Base-by-base conservation (phyloP, 2,888 invertebrate genomes). In the Loripinus fragilis region DNA sequence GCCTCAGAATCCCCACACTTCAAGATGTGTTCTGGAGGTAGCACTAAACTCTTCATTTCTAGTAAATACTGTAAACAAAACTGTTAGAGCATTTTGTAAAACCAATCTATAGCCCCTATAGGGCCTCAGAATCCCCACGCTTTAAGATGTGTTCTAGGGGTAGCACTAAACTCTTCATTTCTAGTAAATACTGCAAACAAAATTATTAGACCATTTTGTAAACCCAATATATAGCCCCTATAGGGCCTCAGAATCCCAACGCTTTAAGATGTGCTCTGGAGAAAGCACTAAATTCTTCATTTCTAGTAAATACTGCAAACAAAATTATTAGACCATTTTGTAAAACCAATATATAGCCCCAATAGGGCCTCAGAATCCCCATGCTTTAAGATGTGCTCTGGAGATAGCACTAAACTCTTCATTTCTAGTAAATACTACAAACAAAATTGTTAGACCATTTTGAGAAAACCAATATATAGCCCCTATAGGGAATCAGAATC, bases 61-160 rank as follows among this genome's bases (percentile, higher is more conserved):
- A 98, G 94, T 88, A 99, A 95, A 95, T 98, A 98, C 95, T 95
- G 92, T 42, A 92, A 84, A 76, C 52, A 15, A 48, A 48, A 20
- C 5, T n/a, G n/a, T n/a, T n/a, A n/a, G n/a, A n/a, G n/a, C n/a
- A n/a, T n/a, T n/a, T n/a, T 42, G 8, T 42, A n/a, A n/a, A n/a
- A n/a, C n/a, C n/a, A n/a, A n/a, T n/a, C n/a, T n/a, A n/a, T n/a
- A n/a, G n/a, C n/a, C 99, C 99, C 85, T 98, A 95, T 94, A n/a
- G n/a, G n/a, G n/a, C n/a, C n/a, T n/a, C n/a, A n/a, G n/a, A n/a
- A n/a, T n/a, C n/a, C n/a, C n/a, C n/a, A n/a, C n/a, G n/a, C n/a
- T 98, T 98, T 81, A 99, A 94, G 90, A 99, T 97, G 94, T 99
- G 99, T 94, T 99, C 99, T 0, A 99, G 98, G 72, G 99, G 99